A percentile compares a stretch with the other conserved stretches of the same genome.
These are phyloP conservation scores for Bradypodion ventrale DNA, from an alignment of 2,797 vertebrate genomes.

Conservation along the genomic window DNA sequence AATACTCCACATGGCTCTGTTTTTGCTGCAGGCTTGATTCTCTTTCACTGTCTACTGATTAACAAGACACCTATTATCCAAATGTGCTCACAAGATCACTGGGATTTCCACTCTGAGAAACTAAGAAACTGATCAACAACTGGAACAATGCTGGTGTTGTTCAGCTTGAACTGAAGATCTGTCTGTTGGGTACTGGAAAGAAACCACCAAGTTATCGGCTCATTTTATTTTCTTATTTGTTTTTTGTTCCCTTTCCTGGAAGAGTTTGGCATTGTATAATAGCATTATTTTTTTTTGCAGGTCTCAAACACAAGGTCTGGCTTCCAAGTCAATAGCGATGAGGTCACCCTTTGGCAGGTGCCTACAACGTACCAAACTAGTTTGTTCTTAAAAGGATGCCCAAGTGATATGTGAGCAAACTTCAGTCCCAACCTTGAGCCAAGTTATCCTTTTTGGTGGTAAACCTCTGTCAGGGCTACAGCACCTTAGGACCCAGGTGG, in stretches of 20 bases:
- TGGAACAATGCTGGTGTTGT: slow-evolving; percentile 36
- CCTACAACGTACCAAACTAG: not conserved
- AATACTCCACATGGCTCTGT: not conserved
- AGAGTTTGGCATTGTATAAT: slow-evolving; percentile 28
- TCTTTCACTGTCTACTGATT: not conserved
- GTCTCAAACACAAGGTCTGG: slow-evolving; percentile 6
- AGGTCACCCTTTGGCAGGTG: slow-evolving; percentile 32
- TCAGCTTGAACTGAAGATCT: slow-evolving; percentile 1
- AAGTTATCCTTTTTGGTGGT: not conserved
- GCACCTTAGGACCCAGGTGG: not conserved
- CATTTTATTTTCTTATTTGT: not conserved
- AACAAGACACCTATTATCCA: slow-evolving; percentile 35
- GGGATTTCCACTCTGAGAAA: not conserved
- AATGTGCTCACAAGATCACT: not conserved
- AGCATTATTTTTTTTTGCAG: slow-evolving; percentile 29
- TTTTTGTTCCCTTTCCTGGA: slow-evolving; percentile 8
- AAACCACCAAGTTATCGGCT: not conserved
- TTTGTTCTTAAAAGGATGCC: slow-evolving; percentile 31
- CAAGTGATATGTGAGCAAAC: not conserved
- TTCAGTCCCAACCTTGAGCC: not conserved
- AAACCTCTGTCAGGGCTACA: not conserved
- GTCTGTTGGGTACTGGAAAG: slow-evolving; percentile 11
- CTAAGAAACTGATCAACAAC: slow-evolving; percentile 22
- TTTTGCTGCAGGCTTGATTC: not conserved
- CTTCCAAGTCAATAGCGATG: slow-evolving; percentile 32